phyloP scores from a whole-genome alignment of 2,797 vertebrate species.

The Nothura maculosa region DNA sequence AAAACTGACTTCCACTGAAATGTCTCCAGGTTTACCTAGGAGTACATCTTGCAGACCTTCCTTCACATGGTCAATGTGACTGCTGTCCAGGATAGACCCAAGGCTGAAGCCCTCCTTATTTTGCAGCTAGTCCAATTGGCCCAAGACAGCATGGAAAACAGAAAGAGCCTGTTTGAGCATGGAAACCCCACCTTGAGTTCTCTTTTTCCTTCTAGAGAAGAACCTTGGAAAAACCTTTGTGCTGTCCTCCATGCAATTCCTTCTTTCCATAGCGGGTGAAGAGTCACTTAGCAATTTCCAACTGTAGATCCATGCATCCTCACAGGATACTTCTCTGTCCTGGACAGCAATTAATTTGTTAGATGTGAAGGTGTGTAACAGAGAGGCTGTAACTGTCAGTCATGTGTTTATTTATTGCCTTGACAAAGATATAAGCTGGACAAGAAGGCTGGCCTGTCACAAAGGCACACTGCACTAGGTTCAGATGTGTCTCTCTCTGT shows the following conservation, averaged over 20 bases:
- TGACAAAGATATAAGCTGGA: background rate
- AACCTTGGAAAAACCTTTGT: background rate
- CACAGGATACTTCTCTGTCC: background rate
- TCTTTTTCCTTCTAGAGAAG: background rate
- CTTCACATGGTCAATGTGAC: background rate
- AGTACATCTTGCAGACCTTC: background rate
- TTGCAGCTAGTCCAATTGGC: background rate
- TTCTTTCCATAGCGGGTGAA: background rate
- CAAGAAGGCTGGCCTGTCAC: background rate
- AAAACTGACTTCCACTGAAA: background rate
- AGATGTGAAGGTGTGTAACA: background rate
- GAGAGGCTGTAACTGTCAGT: background rate
- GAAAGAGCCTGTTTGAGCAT: background rate
- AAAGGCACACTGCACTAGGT: background rate
- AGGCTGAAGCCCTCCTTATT: background rate
- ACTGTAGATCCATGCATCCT: background rate
- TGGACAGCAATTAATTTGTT: constrained; percentile 8
- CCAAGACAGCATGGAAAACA: background rate
- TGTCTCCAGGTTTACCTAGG: background rate
- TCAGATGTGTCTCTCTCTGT: background rate
- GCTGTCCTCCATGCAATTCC: background rate
- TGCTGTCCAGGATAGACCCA: too few relatives aligned
- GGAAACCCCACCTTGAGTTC: background rate
- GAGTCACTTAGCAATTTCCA: background rate
- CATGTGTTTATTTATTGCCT: background rate